Evolutionary conservation across 2,888 invertebrate genomes (phyloP).

Genomic region (Nemurella pictetii): DNA sequence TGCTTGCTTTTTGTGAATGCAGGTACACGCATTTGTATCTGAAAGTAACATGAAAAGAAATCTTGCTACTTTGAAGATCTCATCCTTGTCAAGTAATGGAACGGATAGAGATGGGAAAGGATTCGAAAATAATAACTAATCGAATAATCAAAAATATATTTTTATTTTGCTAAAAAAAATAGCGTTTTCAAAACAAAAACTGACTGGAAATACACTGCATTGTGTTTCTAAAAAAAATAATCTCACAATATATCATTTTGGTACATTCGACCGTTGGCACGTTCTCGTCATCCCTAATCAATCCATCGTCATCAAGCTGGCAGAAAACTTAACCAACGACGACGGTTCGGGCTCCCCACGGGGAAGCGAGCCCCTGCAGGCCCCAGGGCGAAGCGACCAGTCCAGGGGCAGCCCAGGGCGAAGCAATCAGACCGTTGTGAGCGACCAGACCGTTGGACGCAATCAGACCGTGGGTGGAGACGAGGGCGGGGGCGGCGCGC

Average conservation of each 20-base stretch:
- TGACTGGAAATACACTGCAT: not conserved
- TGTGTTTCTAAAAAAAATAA: not conserved
- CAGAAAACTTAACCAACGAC: conserved; percentile 22
- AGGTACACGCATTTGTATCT: too few relatives aligned
- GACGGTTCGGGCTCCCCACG: conserved; percentile 10
- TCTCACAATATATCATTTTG: not conserved
- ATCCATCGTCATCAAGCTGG: not conserved
- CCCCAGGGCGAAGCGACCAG: conserved; percentile 10
- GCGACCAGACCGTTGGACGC: not conserved
- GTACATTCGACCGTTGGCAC: not conserved
- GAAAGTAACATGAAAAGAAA: too few relatives aligned
- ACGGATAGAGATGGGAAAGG: too few relatives aligned
- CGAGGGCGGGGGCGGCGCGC: not conserved
- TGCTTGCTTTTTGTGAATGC: too few relatives aligned
- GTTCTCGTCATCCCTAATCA: not conserved
- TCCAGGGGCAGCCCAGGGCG: not conserved
- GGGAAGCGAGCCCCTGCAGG: not conserved
- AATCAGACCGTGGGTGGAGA: not conserved
- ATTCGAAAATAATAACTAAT: not conserved
- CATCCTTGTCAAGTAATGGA: too few relatives aligned
- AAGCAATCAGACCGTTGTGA: not conserved
- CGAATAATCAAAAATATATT: not conserved
- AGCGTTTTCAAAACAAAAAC: not conserved
- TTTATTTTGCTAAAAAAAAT: not conserved
- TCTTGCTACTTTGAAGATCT: too few relatives aligned